These are phyloP conservation scores for Aleadryas rufinucha DNA, from an alignment of 2,113 vertebrate genomes.

Conservation along the genomic window DNA sequence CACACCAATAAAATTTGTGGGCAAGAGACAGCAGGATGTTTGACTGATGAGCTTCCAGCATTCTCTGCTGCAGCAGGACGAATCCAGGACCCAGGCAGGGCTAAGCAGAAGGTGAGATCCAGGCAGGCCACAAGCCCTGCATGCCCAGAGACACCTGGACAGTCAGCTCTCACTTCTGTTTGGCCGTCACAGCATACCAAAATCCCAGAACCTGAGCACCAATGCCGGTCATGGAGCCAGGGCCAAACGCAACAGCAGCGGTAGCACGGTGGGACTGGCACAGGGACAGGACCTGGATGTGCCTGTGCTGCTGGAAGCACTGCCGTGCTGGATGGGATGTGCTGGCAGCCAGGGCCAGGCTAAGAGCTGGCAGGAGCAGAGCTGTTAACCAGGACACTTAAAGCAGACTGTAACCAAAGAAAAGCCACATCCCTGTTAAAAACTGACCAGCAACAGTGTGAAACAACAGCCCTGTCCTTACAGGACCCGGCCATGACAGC, in stretches of 20 bases:
- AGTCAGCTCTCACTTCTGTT: background rate
- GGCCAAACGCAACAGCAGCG: background rate
- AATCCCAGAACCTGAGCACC: background rate
- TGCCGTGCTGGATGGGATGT: background rate
- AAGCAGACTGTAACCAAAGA: background rate
- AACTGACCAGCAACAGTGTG: background rate
- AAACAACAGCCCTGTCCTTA: background rate
- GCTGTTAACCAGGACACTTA: background rate
- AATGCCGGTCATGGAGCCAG: accelerated
- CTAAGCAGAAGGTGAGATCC: background rate
- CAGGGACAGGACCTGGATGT: accelerated
- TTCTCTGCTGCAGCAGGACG: background rate
- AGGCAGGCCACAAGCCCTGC: background rate
- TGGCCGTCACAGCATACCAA: background rate
- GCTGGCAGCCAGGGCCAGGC: background rate
- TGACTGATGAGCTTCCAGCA: background rate
- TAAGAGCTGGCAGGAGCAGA: background rate
- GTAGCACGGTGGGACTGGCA: accelerated
- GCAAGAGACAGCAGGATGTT: background rate
- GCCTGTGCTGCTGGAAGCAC: background rate
- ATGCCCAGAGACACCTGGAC: background rate
- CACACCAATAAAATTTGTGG: background rate
- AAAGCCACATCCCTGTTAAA: background rate
- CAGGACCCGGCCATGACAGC: background rate
- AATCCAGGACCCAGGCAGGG: background rate